These are phyloP conservation scores for Pseudomyrmex concolor DNA, from an alignment of 1,140 invertebrate genomes.

Conservation along the genomic window DNA sequence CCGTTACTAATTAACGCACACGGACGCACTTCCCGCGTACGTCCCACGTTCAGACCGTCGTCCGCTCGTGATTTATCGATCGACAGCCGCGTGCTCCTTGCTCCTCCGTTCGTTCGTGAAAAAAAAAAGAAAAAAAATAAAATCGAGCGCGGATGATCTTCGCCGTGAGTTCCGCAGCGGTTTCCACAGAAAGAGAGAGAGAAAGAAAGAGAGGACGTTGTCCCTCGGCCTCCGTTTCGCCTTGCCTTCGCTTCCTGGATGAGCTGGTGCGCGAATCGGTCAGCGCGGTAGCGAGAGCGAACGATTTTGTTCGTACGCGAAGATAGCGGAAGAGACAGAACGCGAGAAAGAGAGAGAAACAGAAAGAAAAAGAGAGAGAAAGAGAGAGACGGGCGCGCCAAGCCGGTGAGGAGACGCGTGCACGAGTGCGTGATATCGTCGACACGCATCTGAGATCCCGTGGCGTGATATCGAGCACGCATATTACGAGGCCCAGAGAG, in stretches of 20 bases:
- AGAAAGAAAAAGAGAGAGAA: neutral
- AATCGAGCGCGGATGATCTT: neutral
- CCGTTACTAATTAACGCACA: constrained; percentile 81
- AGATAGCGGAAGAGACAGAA: constrained; percentile 33
- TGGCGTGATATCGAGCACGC: constrained; percentile 81
- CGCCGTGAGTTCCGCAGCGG: constrained; percentile 9
- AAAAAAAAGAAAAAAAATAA: neutral
- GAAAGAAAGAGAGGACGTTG: constrained; percentile 13
- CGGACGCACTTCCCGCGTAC: constrained; percentile 45
- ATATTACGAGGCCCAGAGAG: constrained; percentile 81
- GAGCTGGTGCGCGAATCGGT: constrained; percentile 61
- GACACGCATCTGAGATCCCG: constrained; percentile 82
- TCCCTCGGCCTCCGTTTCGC: constrained; percentile 51
- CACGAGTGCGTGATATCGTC: constrained; percentile 83
- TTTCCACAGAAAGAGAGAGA: neutral
- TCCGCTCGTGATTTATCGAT: constrained; percentile 62
- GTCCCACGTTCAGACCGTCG: constrained; percentile 54
- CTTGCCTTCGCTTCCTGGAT: constrained; percentile 47
- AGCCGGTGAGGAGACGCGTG: constrained; percentile 66
- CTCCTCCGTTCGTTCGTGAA: neutral
- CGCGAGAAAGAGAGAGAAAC: neutral
- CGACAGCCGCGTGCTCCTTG: neutral
- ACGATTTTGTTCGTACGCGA: constrained; percentile 64
- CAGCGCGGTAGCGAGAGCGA: constrained; percentile 62
- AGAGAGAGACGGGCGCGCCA: neutral